Conservation (phyloP, 2,797 vertebrate species). For the Melanotaenia boesemani region DNA sequence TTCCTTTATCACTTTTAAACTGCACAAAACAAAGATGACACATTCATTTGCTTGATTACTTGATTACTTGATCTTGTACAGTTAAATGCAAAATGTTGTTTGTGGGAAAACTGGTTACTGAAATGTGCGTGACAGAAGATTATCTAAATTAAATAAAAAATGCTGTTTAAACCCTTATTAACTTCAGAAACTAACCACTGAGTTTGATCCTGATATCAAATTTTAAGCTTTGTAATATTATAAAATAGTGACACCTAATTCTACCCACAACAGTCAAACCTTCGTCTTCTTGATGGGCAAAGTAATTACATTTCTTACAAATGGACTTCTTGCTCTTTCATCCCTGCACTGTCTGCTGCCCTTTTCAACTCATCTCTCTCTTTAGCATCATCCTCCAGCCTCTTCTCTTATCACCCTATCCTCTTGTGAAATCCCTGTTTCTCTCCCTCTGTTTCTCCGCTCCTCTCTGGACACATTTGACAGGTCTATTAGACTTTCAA, state of each 20-base stretch:
- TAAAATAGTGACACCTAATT: background rate
- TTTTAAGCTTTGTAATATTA: background rate
- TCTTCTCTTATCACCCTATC: slow-evolving; percentile 38
- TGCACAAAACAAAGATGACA: too few species aligned
- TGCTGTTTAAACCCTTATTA: background rate
- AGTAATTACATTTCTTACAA: background rate
- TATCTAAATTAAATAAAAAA: background rate
- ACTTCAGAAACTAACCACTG: background rate
- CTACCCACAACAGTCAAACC: background rate
- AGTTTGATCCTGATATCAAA: background rate
- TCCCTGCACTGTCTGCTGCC: slow-evolving; percentile 3
- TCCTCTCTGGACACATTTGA: slow-evolving; percentile 51
- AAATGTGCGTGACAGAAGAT: background rate
- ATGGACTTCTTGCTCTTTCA: slow-evolving; percentile 2
- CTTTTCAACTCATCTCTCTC: slow-evolving; percentile 18
- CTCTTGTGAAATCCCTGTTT: slow-evolving; percentile 30
- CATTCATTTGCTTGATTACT: too few species aligned
- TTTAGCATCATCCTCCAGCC: slow-evolving; percentile 19
- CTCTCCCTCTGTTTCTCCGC: slow-evolving; percentile 24
- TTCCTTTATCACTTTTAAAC: too few species aligned
- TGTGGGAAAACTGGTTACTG: background rate
- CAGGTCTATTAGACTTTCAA: slow-evolving; percentile 65
- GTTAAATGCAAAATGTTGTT: background rate
- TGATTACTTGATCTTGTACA: background rate
- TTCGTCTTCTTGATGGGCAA: background rate